These are phyloP conservation scores for Villa cingulata DNA, from an alignment of 2,888 invertebrate genomes.

Conservation along the genomic window DNA sequence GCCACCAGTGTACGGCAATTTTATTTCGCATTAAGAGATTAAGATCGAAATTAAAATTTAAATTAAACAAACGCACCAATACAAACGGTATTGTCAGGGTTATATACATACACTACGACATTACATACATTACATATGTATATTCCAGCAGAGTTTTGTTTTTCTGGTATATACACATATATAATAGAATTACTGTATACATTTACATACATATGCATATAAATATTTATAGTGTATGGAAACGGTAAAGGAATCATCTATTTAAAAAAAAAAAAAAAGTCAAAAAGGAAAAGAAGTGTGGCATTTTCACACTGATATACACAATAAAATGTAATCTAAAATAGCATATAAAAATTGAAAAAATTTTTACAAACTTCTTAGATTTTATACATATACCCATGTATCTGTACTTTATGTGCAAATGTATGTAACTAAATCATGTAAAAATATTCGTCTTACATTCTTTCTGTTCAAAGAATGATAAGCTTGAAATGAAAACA, in stretches of 20 bases:
- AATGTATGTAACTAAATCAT: no score
- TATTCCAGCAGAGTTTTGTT: neutral
- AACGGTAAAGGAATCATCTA: no score
- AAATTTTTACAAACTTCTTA: no score
- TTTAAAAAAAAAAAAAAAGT: no score
- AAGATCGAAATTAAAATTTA: constrained; percentile 37
- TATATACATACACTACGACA: no score
- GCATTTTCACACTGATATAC: neutral
- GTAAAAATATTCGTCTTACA: no score
- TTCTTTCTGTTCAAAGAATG: neutral
- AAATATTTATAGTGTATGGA: no score
- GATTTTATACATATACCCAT: no score
- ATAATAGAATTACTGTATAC: no score
- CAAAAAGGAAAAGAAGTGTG: neutral
- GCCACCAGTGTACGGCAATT: constrained; percentile 33
- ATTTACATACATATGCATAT: no score
- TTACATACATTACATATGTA: no score
- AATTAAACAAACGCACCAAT: constrained; percentile 27
- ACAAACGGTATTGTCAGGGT: neutral
- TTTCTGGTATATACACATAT: neutral
- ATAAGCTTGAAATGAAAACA: neutral
- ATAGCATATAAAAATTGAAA: neutral
- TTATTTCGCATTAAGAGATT: constrained; percentile 37
- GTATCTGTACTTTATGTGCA: no score
- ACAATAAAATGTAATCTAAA: neutral